Conservation (phyloP, 64 coral and sea anemone genomes). For the Platygyra sinensis region DNA sequence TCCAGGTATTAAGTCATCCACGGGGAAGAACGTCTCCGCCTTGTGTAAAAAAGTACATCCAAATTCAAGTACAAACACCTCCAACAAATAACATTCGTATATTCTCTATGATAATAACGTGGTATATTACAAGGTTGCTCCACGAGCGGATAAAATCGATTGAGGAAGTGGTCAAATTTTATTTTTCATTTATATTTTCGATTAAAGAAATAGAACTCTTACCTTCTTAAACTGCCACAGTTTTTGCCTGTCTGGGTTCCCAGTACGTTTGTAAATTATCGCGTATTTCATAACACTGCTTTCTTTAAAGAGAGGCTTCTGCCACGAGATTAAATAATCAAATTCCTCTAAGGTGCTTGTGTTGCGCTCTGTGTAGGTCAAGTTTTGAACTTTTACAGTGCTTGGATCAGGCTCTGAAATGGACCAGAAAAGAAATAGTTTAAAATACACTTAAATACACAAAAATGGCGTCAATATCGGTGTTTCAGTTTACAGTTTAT, state of each 20-base stretch:
- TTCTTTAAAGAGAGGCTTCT: background rate
- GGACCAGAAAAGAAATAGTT: background rate
- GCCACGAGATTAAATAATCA: background rate
- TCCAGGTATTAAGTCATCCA: background rate
- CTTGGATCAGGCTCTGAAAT: background rate
- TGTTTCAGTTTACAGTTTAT: too few relatives aligned
- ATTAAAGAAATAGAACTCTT: background rate
- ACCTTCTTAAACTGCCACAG: background rate
- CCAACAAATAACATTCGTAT: background rate
- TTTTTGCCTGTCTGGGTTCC: background rate
- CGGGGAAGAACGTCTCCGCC: background rate
- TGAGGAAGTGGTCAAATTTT: too few relatives aligned
- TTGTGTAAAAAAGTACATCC: background rate
- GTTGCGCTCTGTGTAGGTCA: background rate
- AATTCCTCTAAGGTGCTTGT: background rate
- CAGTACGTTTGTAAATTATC: background rate
- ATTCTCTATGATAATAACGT: too few relatives aligned
- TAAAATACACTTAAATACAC: too few relatives aligned
- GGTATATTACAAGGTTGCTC: too few relatives aligned
- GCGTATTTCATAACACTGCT: background rate
- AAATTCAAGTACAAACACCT: too few relatives aligned
- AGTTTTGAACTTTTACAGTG: conserved; percentile 1
- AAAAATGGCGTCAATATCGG: too few relatives aligned
- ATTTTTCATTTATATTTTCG: too few relatives aligned
- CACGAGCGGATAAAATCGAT: too few relatives aligned